Conservation (phyloP, 2,888 invertebrate species). For the Hoplodrina blanda region DNA sequence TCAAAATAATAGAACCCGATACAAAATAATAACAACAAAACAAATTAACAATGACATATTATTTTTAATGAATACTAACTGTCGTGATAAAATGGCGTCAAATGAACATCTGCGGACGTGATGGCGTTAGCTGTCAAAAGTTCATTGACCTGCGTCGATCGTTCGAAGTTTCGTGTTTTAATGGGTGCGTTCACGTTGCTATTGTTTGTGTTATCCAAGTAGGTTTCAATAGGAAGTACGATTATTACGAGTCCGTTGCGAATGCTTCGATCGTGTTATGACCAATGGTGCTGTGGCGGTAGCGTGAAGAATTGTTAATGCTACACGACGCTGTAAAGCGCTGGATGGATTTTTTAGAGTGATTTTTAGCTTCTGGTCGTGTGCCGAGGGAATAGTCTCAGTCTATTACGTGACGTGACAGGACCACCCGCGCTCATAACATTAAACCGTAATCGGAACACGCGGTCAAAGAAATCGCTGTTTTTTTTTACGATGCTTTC, state of each 20-base stretch:
- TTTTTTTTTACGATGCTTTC: background rate
- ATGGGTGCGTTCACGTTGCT: slow-evolving; percentile 85
- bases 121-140: slow-evolving; percentile 80
- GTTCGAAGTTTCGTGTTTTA: slow-evolving; percentile 83
- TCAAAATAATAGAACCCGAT: slow-evolving; percentile 53
- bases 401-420: slow-evolving; percentile 4
- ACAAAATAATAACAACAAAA: slow-evolving; percentile 50
- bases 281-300: slow-evolving; percentile 57
- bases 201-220: slow-evolving; percentile 86
- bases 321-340: slow-evolving; percentile 49
- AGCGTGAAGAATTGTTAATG: slow-evolving; percentile 62
- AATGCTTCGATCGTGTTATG: slow-evolving; percentile 67
- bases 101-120: slow-evolving; percentile 62
- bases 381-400: slow-evolving; percentile 6
- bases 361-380: slow-evolving; percentile 40
- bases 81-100: slow-evolving; percentile 63
- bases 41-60: slow-evolving; percentile 64
- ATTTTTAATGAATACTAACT: slow-evolving; percentile 58
- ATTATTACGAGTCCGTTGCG: slow-evolving; percentile 70
- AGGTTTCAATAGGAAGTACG: slow-evolving; percentile 79
- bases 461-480: background rate
- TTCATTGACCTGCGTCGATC: slow-evolving; percentile 73
- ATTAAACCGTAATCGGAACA: too few species aligned
- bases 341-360: slow-evolving; percentile 36
- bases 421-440: slow-evolving; percentile 14